These are phyloP conservation scores for Chymomyza fuscimana DNA, from an alignment of 2,888 invertebrate species.

Conservation along the genomic window DNA sequence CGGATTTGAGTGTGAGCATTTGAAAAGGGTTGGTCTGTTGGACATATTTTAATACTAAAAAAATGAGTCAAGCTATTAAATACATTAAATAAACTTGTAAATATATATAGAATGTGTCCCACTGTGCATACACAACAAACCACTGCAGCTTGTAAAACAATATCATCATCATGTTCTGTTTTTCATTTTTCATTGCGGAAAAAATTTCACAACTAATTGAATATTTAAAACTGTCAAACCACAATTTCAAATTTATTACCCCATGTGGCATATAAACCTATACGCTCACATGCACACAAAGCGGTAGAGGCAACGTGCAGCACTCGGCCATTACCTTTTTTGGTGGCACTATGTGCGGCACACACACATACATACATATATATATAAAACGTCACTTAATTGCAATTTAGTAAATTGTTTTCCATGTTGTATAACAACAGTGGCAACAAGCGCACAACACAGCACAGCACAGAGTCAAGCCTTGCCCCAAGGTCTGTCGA, in stretches of 20 bases:
- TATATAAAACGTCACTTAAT: slow-evolving; percentile 76
- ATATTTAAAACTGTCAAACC: slow-evolving; percentile 77
- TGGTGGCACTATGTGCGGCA: slow-evolving; percentile 5
- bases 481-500: background rate
- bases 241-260: slow-evolving; percentile 77
- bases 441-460: slow-evolving; percentile 61
- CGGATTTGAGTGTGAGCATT: background rate
- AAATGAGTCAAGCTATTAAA: background rate
- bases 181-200: slow-evolving; percentile 18
- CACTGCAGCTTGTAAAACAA: background rate
- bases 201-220: slow-evolving; percentile 77
- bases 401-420: slow-evolving; percentile 78
- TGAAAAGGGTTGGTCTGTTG: no score
- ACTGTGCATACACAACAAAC: background rate
- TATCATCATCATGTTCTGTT: background rate
- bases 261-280: slow-evolving; percentile 38
- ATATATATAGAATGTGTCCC: no score
- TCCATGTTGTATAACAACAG: slow-evolving; percentile 71
- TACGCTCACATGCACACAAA: slow-evolving; percentile 8
- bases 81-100: background rate
- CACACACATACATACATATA: no score
- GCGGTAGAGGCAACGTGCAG: background rate
- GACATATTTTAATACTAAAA: background rate
- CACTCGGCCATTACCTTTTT: slow-evolving; percentile 46
- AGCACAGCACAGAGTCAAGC: slow-evolving; percentile 6